These are phyloP conservation scores for Probosciger aterrimus DNA, from an alignment of 2,113 vertebrate species.

Conservation along the genomic window DNA sequence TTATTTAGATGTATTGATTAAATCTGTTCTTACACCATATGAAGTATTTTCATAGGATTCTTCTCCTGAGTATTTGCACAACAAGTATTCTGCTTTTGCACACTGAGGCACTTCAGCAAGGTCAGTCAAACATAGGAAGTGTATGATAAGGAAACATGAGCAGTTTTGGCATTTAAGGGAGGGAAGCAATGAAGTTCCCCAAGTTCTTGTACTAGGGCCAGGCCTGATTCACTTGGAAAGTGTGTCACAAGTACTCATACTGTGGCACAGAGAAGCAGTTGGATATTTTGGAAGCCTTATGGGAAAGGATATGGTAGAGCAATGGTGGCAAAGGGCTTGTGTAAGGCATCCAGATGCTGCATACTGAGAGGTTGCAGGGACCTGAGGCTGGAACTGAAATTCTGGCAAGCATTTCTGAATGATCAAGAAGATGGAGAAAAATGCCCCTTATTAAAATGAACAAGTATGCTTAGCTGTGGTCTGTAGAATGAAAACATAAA, in stretches of 20 bases:
- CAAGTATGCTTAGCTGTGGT: not conserved
- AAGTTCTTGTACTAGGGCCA: not conserved
- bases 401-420: not conserved
- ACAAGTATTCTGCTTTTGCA: not conserved
- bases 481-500: not conserved
- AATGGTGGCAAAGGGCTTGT: not conserved
- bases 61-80: not conserved
- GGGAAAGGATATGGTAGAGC: not conserved
- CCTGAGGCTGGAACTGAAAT: not conserved
- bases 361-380: not conserved
- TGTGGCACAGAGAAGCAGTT: not conserved
- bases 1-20: not conserved
- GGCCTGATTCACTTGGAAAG: not conserved
- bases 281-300: not conserved
- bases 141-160: not conserved
- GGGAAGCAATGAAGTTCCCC: not conserved
- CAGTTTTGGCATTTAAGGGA: not conserved
- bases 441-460: not conserved
- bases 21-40: not conserved
- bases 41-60: not conserved
- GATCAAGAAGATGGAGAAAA: not conserved
- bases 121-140: accelerated
- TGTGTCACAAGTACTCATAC: not conserved
- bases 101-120: not conserved
- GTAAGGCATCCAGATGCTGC: no score